These are phyloP conservation scores for Tridacna gigas DNA, from an alignment of 2,888 invertebrate genomes.

Conservation along the genomic window DNA sequence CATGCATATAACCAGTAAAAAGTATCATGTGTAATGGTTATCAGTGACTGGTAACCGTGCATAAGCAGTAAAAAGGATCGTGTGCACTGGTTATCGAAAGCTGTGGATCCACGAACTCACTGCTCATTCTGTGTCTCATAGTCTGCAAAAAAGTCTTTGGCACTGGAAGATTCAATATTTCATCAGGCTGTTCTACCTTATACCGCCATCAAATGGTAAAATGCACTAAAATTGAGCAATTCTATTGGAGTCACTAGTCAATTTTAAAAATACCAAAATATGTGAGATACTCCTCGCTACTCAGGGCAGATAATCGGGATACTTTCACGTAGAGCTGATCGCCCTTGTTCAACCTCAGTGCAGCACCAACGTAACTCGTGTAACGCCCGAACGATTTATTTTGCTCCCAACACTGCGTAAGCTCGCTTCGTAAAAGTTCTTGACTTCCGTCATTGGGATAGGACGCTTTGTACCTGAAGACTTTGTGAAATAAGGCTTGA, in stretches of 20 bases:
- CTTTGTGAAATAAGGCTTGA: conserved; percentile 65
- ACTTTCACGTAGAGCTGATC: conserved; percentile 68
- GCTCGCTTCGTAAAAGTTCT: conserved; percentile 64
- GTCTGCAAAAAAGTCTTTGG: too few species aligned
- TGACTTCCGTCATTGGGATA: conserved; percentile 66
- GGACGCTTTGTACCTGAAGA: conserved; percentile 65
- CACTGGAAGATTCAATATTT: too few species aligned
- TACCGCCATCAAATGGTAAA: too few species aligned
- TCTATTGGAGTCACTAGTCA: not conserved
- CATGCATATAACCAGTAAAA: too few species aligned
- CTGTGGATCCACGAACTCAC: too few species aligned
- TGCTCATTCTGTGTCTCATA: too few species aligned
- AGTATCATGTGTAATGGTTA: too few species aligned
- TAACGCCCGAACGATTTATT: conserved; percentile 64
- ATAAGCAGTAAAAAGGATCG: too few species aligned
- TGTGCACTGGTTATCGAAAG: too few species aligned
- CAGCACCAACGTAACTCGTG: conserved; percentile 68
- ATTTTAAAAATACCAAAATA: conserved; percentile 62
- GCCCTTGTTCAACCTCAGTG: conserved; percentile 57
- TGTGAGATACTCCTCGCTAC: conserved; percentile 17
- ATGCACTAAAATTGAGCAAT: too few species aligned
- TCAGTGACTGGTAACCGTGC: too few species aligned
- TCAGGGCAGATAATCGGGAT: conserved; percentile 48
- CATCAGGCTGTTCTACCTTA: too few species aligned
- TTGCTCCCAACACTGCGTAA: conserved; percentile 67